Base-by-base conservation (phyloP, 1,140 invertebrate species). In the Aradophagus sp. region DNA sequence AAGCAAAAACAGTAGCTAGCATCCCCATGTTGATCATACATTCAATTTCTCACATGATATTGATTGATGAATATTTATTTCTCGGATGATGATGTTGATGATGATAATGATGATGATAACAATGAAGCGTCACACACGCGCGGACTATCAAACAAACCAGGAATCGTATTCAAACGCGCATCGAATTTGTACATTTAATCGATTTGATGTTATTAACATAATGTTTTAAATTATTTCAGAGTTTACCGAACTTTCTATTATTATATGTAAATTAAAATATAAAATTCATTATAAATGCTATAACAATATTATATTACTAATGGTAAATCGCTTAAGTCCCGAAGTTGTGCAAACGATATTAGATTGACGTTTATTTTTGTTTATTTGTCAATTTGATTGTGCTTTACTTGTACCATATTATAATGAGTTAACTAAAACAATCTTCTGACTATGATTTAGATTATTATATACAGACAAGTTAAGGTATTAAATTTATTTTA, bases 201-300 rank as follows among this genome's bases (percentile, higher is more conserved):
- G 59, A 76, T 75, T 61, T 68, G 71, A 77, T 80, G 72, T 80
- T 80, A 75, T 75, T 73, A 74, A 63, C 62, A 68, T 80, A 77
- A 76, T 69, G 69, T 83, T 82, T 84, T 74, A 76, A 68, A 78
- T 81, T 79, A 77, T 79, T 80, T 80, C 73, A 77, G 76, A 80
- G 74, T 81, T 80, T 80, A 80, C 69, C 27, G 65, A 80, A 80
- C 73, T 76, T 79, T 81, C 56, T 68, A 65, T 75, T 77, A 77
- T 70, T 65, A 73, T 66, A 67, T 74, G 67, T 80, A 80, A 79
- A 80, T 82, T 80, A 73, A 71, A 79, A 75, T 80, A 80, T 69
- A 76, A 73, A 77, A 76, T 74, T 73, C 69, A 77, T 77, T 72
- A 74, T 75, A 77, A 80, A 73, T 79, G 68, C 67, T 71, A 68